phyloP scores from a whole-genome alignment of 2,797 vertebrate species.

The Ataeniobius toweri region DNA sequence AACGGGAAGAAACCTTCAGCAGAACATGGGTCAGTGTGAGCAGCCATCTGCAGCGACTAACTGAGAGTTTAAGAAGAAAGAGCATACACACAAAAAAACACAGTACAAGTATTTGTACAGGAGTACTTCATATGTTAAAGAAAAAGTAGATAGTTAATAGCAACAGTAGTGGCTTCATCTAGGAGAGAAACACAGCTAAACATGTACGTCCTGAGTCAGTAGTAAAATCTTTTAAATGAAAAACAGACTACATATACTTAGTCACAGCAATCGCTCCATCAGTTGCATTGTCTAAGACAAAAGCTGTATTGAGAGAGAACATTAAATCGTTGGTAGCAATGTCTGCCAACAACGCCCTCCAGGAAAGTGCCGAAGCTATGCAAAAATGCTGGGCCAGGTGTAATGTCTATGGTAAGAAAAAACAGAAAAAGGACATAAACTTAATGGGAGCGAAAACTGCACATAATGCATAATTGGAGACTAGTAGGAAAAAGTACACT shows the following conservation, averaged over 20 bases:
- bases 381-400: neutral
- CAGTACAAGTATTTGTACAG: too few species aligned
- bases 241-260: neutral
- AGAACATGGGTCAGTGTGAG: neutral
- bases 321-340: neutral
- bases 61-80: neutral
- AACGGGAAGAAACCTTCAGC: neutral
- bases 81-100: too few species aligned
- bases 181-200: neutral
- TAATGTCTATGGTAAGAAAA: neutral
- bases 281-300: neutral
- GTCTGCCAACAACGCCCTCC: neutral
- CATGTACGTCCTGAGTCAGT: neutral
- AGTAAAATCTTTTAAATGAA: neutral
- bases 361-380: neutral
- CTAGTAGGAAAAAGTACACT: too few species aligned
- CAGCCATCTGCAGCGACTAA: neutral
- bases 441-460: neutral
- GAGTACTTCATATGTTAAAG: neutral
- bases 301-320: neutral
- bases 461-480: too few species aligned
- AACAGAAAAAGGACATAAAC: neutral
- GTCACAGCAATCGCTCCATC: neutral
- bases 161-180: neutral
- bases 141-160: neutral